phyloP scores from a whole-genome alignment of 2,797 vertebrate species.

The Ibycter americanus region DNA sequence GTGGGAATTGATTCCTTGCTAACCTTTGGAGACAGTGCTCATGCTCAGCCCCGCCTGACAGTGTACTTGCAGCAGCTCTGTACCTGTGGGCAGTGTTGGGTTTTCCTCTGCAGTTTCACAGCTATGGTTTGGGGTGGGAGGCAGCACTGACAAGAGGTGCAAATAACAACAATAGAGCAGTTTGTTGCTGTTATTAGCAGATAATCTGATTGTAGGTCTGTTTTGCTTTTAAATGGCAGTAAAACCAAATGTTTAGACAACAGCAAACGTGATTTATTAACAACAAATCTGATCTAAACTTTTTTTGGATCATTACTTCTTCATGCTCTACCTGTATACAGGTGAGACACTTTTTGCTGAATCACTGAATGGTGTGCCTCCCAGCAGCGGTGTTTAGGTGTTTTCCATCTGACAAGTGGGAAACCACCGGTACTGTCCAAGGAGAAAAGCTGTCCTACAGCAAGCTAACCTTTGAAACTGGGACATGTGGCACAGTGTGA shows the following conservation, averaged over 20 bases:
- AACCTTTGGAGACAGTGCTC: not conserved
- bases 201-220: not conserved
- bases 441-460: not conserved
- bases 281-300: not conserved
- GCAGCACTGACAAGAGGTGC: not conserved
- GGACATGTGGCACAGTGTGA: not conserved
- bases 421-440: not conserved
- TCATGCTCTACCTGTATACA: not conserved
- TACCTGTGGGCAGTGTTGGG: not conserved
- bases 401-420: slow-evolving; percentile 35
- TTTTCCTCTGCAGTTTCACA: not conserved
- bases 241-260: not conserved
- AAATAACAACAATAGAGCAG: not conserved
- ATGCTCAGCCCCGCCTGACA: not conserved
- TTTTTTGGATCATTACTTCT: not conserved
- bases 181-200: not conserved
- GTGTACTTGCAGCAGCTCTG: not conserved
- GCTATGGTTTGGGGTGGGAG: not conserved
- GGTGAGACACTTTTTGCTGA: slow-evolving; percentile 24
- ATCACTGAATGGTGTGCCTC: not conserved
- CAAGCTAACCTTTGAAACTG: slow-evolving; percentile 9
- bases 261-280: not conserved
- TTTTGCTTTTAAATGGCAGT: not conserved
- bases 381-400: not conserved
- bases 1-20: not conserved